Conservation (phyloP, 2,888 invertebrate species). For the Sarcophaga carnaria region DNA sequence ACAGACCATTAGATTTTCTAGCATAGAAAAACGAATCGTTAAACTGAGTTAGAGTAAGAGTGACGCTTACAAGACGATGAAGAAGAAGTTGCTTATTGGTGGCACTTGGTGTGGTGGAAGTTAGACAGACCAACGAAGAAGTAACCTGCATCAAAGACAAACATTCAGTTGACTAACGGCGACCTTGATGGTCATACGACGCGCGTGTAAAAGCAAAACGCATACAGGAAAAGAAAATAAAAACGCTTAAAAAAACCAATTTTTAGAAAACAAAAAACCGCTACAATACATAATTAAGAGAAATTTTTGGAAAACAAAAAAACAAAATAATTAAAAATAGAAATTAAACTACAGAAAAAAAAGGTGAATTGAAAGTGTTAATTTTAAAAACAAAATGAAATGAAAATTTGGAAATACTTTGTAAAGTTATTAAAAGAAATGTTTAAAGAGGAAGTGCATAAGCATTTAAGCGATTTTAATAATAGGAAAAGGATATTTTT, state of each 20-base stretch:
- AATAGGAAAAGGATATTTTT: background rate
- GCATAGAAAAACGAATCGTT: too few species aligned
- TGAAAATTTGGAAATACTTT: too few species aligned
- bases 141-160: conserved; percentile 70
- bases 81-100: conserved; percentile 62
- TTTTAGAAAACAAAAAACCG: conserved; percentile 32
- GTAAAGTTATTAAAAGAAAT: too few species aligned
- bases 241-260: conserved; percentile 14
- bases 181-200: conserved; percentile 82
- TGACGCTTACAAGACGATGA: conserved; percentile 50
- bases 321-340: conserved; percentile 14
- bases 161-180: conserved; percentile 81
- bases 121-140: conserved; percentile 72
- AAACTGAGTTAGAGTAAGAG: background rate
- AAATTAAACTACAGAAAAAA: conserved; percentile 2
- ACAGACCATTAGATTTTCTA: conserved; percentile 58
- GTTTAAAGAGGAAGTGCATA: too few species aligned
- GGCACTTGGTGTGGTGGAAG: conserved; percentile 46
- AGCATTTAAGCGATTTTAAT: background rate
- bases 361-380: conserved; percentile 5
- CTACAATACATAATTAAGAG: conserved; percentile 33
- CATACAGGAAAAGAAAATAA: conserved; percentile 28
- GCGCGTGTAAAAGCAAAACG: conserved; percentile 72
- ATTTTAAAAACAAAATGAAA: too few species aligned
- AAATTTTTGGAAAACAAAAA: conserved; percentile 17